phyloP scores from a whole-genome alignment of 2,888 invertebrate species.

The Oligia latruncula region DNA sequence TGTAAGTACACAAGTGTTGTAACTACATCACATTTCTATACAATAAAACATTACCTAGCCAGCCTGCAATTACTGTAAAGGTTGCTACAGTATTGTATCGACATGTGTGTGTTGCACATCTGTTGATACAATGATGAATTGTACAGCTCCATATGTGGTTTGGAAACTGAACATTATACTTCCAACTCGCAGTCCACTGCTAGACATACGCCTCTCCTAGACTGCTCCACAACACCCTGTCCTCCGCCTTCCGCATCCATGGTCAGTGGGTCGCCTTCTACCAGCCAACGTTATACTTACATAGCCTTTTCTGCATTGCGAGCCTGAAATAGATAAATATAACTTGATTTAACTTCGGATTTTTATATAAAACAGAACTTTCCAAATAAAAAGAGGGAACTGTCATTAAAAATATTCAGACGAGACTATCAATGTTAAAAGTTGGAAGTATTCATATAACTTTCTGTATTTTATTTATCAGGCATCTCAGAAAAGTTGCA shows the following conservation, averaged over 20 bases:
- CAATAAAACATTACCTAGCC: neutral
- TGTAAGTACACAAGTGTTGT: neutral
- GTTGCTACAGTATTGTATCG: neutral
- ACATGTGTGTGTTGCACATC: too few relatives aligned
- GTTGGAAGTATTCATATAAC: neutral
- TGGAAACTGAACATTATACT: slow-evolving; percentile 67
- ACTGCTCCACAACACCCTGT: too few relatives aligned
- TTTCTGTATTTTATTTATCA: neutral
- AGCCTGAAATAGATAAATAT: slow-evolving; percentile 94
- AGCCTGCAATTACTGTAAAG: neutral
- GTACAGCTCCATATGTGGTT: neutral
- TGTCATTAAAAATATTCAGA: neutral
- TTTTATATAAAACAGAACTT: neutral
- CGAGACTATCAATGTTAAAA: neutral
- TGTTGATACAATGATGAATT: too few relatives aligned
- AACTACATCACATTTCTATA: neutral
- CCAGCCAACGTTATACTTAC: slow-evolving; percentile 90
- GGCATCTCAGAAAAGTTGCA: neutral
- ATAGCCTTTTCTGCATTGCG: slow-evolving; percentile 99
- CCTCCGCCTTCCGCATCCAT: too few relatives aligned
- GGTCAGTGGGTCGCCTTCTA: too few relatives aligned
- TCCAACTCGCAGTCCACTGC: too few relatives aligned
- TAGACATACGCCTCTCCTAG: too few relatives aligned
- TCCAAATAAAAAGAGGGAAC: neutral
- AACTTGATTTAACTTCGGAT: neutral